Evolutionary conservation across 2,888 invertebrate genomes (phyloP).

Genomic region (Thereva unica): DNA sequence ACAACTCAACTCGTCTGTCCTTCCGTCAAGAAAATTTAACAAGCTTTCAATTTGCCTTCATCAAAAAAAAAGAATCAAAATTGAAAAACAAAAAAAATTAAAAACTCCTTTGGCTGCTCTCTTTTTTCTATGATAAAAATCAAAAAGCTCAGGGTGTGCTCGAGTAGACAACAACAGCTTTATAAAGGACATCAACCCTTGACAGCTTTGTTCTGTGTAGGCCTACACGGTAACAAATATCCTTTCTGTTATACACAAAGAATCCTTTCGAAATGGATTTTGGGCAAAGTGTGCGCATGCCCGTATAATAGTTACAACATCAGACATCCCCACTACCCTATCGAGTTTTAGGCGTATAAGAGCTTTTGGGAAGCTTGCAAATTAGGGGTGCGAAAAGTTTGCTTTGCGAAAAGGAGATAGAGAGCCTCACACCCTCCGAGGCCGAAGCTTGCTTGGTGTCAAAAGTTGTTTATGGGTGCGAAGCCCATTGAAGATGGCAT

Average conservation of each 20-base stretch:
- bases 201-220: slow-evolving; percentile 21
- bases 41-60: too few relatives aligned
- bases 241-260: not conserved
- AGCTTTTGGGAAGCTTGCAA: too few relatives aligned
- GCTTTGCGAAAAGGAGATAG: too few relatives aligned
- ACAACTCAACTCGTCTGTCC: too few relatives aligned
- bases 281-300: slow-evolving; percentile 2
- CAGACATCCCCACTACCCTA: too few relatives aligned
- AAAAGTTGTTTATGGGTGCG: too few relatives aligned
- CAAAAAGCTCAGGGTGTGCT: slow-evolving; percentile 19
- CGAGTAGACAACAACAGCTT: slow-evolving; percentile 23
- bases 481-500: slow-evolving; percentile 11
- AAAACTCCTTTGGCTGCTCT: slow-evolving; percentile 4
- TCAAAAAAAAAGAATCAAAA: not conserved
- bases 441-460: too few relatives aligned
- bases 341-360: too few relatives aligned
- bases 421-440: too few relatives aligned
- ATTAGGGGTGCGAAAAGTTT: too few relatives aligned
- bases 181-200: slow-evolving; percentile 32
- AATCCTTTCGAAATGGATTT: not conserved
- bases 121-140: slow-evolving; percentile 6
- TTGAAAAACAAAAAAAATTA: slow-evolving; percentile 6
- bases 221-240: slow-evolving; percentile 16
- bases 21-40: too few relatives aligned
- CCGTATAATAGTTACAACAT: slow-evolving; percentile 17